A percentile compares a stretch with the other conserved stretches of the same genome.
Conservation (phyloP, 2,888 invertebrate genomes). For the Habroteleia sp. region DNA sequence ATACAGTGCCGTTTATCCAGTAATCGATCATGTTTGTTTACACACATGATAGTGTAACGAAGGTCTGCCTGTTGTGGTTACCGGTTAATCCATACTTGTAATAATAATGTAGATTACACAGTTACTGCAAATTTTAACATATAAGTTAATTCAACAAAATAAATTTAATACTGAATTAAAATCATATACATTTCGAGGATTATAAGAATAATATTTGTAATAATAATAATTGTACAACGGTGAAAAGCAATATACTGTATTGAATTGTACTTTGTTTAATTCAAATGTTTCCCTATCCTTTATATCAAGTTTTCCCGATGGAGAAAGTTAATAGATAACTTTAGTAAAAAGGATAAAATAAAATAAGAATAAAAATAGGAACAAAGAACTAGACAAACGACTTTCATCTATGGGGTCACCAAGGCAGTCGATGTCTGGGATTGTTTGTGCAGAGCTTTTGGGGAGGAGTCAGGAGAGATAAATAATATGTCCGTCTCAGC, state of each 20-base stretch:
- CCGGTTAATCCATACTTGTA: constrained; percentile 26
- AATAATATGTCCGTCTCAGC: constrained; percentile 79
- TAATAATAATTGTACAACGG: too few relatives aligned
- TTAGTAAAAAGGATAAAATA: constrained; percentile 7
- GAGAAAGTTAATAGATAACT: constrained; percentile 1
- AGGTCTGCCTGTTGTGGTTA: constrained; percentile 1
- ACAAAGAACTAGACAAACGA: constrained; percentile 75
- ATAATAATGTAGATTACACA: constrained; percentile 12
- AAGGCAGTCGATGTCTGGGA: constrained; percentile 66
- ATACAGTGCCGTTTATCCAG: constrained; percentile 5
- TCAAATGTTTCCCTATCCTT: too few relatives aligned
- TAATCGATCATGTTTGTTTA: constrained; percentile 33
- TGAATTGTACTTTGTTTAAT: too few relatives aligned
- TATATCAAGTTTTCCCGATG: too few relatives aligned
- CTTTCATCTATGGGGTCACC: constrained; percentile 67
- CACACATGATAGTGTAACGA: constrained; percentile 13
- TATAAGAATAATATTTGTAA: too few relatives aligned
- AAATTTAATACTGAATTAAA: too few relatives aligned
- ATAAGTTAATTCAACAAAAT: too few relatives aligned
- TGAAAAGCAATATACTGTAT: too few relatives aligned
- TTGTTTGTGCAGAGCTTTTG: constrained; percentile 55
- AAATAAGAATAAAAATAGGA: constrained; percentile 65
- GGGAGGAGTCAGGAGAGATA: constrained; percentile 71
- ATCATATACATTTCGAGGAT: too few relatives aligned
- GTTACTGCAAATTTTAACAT: neutral